Base-by-base conservation (phyloP, 1,140 invertebrate species). In the Oryctes rhinoceros region DNA sequence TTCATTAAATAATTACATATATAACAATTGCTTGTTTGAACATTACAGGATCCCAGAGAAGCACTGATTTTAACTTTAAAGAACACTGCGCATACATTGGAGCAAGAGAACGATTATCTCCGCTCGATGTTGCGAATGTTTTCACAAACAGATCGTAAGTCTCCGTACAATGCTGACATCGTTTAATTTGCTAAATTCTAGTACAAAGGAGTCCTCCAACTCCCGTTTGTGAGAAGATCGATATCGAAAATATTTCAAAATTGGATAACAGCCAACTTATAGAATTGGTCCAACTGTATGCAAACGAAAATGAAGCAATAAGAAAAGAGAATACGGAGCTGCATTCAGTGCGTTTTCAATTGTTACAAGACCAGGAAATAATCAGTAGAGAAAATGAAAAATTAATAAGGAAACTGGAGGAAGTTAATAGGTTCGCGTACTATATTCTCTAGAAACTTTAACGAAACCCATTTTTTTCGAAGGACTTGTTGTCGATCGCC, bases 81-180 rank as follows among this genome's bases (percentile, higher is more conserved):
- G 88, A 89, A 96, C 62, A 96, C 98, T 89, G 93, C 99, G 7
- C 91, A 93, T 79, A 94, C 96, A 2, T 91, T 98, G 39, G 93
- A 98, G 85, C 93, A 93, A 81, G 98, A 99, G 89, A 99, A 99
- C 84, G 94, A 96, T 79, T 96, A 97, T 82, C 88, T 99, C 4
- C 90, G 94, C 76, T 91, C 94, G 75, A 93, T 94, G 0, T 86
- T 95, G 6, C 11, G 15, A 76, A 76, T 24, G 65, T 24, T 47
- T 20, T 48, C 35, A 47, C 48, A 65, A 76, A 48, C 35, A 20
- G 49, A 78, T 47, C n/a, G n/a, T 39, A 15, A 44, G 37, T 76
- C 18, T 0, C 0, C 3, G 10, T 44, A 24, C 35, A 3, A 39
- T 37, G 4, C 9, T n/a, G 79, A 76, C 5, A 48, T 4, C 2